Conservation (phyloP, 2,888 invertebrate genomes). For the Odontothrips loti region DNA sequence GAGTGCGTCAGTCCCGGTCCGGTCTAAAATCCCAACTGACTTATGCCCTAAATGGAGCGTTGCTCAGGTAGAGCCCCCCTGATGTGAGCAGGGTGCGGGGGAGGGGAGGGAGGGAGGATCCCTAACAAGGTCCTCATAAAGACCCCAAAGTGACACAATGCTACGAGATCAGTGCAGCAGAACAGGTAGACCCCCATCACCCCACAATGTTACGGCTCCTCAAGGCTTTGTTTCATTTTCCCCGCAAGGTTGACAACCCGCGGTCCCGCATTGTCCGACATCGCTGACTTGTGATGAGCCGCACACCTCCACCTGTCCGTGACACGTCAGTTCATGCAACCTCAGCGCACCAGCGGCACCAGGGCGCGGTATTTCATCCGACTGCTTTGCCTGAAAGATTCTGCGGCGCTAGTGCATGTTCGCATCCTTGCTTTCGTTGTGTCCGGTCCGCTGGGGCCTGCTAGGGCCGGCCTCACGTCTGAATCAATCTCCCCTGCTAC, state of each 20-base stretch:
- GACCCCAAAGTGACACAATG: slow-evolving; percentile 23
- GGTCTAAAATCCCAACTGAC: slow-evolving; percentile 7
- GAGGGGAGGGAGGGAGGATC: not conserved
- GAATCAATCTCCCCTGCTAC: not conserved
- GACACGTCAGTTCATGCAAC: too few relatives aligned
- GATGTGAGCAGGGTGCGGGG: not conserved
- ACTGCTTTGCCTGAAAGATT: too few relatives aligned
- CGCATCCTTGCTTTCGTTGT: too few relatives aligned
- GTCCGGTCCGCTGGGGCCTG: too few relatives aligned
- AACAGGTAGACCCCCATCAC: not conserved
- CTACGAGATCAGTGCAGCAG: not conserved
- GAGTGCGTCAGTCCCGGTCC: not conserved
- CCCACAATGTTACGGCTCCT: slow-evolving; percentile 9
- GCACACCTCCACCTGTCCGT: not conserved
- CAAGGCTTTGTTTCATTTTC: slow-evolving; percentile 10
- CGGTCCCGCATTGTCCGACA: slow-evolving; percentile 8
- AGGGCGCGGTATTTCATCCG: too few relatives aligned
- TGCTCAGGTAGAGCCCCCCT: slow-evolving; percentile 4
- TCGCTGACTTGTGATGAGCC: slow-evolving; percentile 8
- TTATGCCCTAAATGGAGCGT: slow-evolving; percentile 11
- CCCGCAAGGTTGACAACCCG: slow-evolving; percentile 23
- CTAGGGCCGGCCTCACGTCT: not conserved
- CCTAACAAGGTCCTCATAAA: slow-evolving; percentile 19
- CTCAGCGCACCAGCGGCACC: too few relatives aligned
- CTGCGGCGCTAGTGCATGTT: too few relatives aligned